Evolutionary conservation across 2,797 vertebrate species (phyloP), one percentile per base, ranked within the genome.

Genomic region (Triplophysa bombifrons): DNA sequence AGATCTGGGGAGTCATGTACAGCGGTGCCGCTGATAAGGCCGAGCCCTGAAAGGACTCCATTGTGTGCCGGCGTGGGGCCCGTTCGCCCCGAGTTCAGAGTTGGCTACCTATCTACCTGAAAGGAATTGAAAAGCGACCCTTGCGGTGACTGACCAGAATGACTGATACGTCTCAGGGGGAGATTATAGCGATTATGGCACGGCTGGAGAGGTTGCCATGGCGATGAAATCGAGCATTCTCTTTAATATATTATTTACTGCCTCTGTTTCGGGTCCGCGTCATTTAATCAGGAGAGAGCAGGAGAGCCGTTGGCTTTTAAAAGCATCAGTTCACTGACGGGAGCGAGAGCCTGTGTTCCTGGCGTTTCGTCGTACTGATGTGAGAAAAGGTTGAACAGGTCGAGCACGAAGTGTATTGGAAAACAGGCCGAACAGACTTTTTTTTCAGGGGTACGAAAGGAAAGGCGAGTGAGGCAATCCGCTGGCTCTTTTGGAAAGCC

Each of bases 181-280:
- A 78, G 91, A 94, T 94, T 91, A 88, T 89, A 88, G 93, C 93
- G 92, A 91, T 95, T 93, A 95, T 89, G 92, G 92, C 87, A 92
- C 87, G 89, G 89, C 90, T 91, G 90, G 88, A 91, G 86, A 79
- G 77, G 96, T 97, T 96, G 94, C 94, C 92, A 93, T 95, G 94
- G 94, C 90, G 91, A 96, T 95, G 89, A 88, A 90, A 94, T 90
- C 85, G 91, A 89, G 91, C 90, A 92, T 95, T 93, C 91, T 90
- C 91, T 94, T 92, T 93, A 88, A 93, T 94, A 93, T 95, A 93
- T 94, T 93, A 95, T 95, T 92, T 93, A 94, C 90, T 88, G 88
- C 91, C 91, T 92, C 88, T 91, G 88, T 93, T 92, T 88, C 89
- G 92, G 83, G 68, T 88, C 91, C 91, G 88, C 89, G 87, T 92